Conservation (phyloP, 2,797 vertebrate species). For the Myiotriccus ornatus region DNA sequence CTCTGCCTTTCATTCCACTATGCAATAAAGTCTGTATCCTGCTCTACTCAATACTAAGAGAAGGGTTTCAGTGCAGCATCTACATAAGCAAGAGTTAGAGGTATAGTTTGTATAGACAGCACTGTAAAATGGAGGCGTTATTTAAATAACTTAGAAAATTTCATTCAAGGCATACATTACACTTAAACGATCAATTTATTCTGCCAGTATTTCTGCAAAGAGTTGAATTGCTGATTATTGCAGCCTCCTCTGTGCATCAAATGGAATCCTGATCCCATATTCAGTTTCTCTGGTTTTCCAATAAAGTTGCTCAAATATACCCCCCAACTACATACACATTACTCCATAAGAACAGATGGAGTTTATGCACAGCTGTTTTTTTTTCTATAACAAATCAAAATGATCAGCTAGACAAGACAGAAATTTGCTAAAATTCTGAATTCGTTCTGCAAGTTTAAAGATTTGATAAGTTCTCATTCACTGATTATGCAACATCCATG, state of each 20-base stretch:
- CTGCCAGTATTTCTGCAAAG: constrained; percentile 24
- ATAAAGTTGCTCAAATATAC: neutral
- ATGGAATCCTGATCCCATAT: neutral
- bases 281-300: neutral
- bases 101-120: constrained; percentile 33
- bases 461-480: constrained; percentile 68
- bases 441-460: constrained; percentile 64
- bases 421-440: constrained; percentile 74
- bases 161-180: constrained; percentile 25
- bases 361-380: constrained; percentile 59
- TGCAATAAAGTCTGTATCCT: neutral
- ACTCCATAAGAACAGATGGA: constrained; percentile 61
- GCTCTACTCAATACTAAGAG: neutral
- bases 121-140: constrained; percentile 17
- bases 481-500: constrained; percentile 47
- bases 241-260: neutral
- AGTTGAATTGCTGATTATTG: constrained; percentile 21
- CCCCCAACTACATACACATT: neutral
- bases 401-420: constrained; percentile 44
- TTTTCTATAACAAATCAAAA: constrained; percentile 42
- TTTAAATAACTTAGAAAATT: constrained; percentile 51
- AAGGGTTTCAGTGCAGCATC: constrained; percentile 8
- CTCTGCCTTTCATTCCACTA: neutral
- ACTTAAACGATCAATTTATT: neutral
- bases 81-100: constrained; percentile 25